These are phyloP conservation scores for Tenthredo amoena DNA, from an alignment of 2,888 invertebrate species.

Conservation along the genomic window DNA sequence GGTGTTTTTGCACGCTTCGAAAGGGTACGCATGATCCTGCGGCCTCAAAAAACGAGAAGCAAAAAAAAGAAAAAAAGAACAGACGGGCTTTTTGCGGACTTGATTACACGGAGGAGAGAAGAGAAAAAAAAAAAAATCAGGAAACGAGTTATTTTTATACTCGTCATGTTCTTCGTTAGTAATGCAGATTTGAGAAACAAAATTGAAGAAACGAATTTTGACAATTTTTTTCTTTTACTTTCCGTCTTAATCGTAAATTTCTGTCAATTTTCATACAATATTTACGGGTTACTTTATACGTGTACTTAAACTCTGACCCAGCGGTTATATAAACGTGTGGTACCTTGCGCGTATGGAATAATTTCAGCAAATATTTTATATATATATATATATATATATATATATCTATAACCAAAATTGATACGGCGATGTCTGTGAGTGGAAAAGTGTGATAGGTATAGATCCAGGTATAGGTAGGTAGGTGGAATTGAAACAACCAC, in stretches of 20 bases:
- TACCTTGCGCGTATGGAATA: conserved; percentile 9
- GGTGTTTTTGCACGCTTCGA: neutral
- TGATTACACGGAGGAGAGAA: neutral
- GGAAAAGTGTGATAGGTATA: neutral
- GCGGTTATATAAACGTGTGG: neutral
- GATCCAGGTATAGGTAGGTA: neutral
- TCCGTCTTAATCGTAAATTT: neutral
- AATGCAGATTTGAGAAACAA: neutral
- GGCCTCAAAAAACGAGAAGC: neutral
- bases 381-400: neutral
- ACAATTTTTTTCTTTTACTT: neutral
- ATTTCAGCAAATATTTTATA: neutral
- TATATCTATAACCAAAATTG: conserved; percentile 1
- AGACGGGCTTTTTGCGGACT: neutral
- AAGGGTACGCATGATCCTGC: neutral
- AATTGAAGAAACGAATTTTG: no score
- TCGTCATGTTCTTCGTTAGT: neutral
- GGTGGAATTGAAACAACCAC: neutral
- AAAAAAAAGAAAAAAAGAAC: neutral
- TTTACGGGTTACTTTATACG: neutral
- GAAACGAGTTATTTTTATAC: neutral
- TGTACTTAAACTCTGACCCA: neutral
- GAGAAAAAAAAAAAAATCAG: neutral
- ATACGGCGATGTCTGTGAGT: neutral
- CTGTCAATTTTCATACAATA: neutral